phyloP scores from a whole-genome alignment of 2,113 vertebrate species.

The Oreochromis niloticus region DNA sequence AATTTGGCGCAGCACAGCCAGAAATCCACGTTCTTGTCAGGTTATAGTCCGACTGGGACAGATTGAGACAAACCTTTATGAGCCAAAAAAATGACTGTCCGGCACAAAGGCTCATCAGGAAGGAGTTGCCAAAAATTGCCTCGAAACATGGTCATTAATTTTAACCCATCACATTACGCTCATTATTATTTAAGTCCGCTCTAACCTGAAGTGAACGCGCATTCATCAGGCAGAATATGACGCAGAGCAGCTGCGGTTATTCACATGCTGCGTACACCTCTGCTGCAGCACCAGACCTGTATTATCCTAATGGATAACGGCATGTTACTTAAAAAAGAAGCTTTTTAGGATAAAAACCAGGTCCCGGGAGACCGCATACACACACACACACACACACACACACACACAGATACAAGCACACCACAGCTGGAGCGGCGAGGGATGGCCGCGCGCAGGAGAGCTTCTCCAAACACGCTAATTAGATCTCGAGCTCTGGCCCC shows the following conservation, averaged over 20 bases:
- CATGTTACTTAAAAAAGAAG: slow-evolving; percentile 67
- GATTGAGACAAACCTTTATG: neutral
- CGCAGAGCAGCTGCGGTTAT: slow-evolving; percentile 52
- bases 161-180: slow-evolving; percentile 6
- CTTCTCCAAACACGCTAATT: slow-evolving; percentile 86
- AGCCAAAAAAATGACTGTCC: neutral
- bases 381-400: neutral
- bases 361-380: slow-evolving; percentile 55
- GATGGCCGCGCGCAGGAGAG: slow-evolving; percentile 66
- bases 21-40: neutral
- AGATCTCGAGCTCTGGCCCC: slow-evolving; percentile 76
- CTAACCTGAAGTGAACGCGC: neutral
- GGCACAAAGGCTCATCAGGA: neutral
- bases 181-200: neutral
- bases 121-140: neutral
- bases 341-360: slow-evolving; percentile 66
- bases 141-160: neutral
- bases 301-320: slow-evolving; percentile 65
- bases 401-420: neutral
- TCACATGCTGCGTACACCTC: slow-evolving; percentile 54
- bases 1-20: neutral
- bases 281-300: slow-evolving; percentile 37
- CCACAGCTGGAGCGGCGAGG: slow-evolving; percentile 71
- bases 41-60: neutral
- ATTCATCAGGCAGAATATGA: slow-evolving; percentile 33